Evolutionary conservation across 2,888 invertebrate genomes (phyloP).

Genomic region (Clistopyga incitator): DNA sequence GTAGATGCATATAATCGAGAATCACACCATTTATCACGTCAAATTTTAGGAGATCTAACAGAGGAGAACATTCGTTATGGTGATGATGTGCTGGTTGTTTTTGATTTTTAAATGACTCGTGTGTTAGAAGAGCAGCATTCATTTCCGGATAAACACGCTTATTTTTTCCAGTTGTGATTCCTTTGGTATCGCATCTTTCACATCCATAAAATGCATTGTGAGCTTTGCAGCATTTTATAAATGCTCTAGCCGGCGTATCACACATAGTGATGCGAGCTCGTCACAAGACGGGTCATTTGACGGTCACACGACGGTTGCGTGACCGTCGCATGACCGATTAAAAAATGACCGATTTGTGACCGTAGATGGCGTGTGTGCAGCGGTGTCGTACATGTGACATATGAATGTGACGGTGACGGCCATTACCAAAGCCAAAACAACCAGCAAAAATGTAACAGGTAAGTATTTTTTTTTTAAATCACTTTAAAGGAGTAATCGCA

Average conservation of each 20-base stretch:
- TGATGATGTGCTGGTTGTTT: slow-evolving; percentile 11
- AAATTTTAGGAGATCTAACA: slow-evolving; percentile 8
- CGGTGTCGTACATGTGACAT: no score
- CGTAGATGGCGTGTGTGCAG: neutral
- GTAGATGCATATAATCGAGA: slow-evolving; percentile 19
- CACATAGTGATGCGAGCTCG: slow-evolving; percentile 16
- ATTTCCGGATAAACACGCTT: slow-evolving; percentile 19
- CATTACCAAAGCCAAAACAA: neutral
- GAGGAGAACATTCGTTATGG: slow-evolving; percentile 2
- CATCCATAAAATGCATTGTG: slow-evolving; percentile 19
- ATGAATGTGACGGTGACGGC: no score
- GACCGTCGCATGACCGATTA: no score
- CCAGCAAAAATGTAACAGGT: slow-evolving; percentile 1
- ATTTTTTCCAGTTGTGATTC: slow-evolving; percentile 1
- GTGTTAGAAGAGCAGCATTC: neutral
- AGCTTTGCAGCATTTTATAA: slow-evolving; percentile 15
- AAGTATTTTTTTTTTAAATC: neutral
- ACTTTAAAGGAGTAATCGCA: neutral
- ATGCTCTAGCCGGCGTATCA: slow-evolving; percentile 17
- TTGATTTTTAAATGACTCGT: slow-evolving; percentile 5
- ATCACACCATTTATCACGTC: neutral
- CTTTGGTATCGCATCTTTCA: slow-evolving; percentile 17
- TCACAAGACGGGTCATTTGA: no score
- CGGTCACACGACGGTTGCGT: neutral
- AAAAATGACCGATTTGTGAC: slow-evolving; percentile 26